These are phyloP conservation scores for Scrobipalpa costella DNA, from an alignment of 2,888 invertebrate species.

Conservation along the genomic window DNA sequence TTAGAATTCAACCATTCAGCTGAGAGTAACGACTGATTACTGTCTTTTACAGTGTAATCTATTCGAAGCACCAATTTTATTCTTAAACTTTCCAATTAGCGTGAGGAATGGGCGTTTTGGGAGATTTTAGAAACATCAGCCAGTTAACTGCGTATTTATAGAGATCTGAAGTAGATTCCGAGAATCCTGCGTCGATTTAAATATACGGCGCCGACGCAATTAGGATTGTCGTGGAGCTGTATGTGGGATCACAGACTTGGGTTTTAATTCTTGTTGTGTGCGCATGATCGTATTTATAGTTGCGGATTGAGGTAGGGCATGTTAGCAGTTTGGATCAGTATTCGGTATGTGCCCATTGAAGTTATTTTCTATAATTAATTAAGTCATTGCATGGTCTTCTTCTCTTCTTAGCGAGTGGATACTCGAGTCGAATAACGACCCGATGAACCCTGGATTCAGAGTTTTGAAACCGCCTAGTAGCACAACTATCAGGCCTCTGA, in stretches of 20 bases:
- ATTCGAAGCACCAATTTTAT: slow-evolving; percentile 2
- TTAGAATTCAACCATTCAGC: too few species aligned
- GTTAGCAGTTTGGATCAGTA: too few species aligned
- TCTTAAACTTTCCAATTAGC: slow-evolving; percentile 23
- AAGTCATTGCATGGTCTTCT: too few species aligned
- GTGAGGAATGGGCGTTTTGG: slow-evolving; percentile 3
- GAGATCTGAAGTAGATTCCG: slow-evolving; percentile 12
- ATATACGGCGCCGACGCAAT: slow-evolving; percentile 57
- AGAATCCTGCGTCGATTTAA: slow-evolving; percentile 38
- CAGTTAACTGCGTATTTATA: slow-evolving; percentile 26
- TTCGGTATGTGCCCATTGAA: too few species aligned
- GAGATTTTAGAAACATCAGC: slow-evolving; percentile 10
- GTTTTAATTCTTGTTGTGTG: slow-evolving; percentile 18
- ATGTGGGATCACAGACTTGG: not conserved
- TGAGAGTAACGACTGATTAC: not conserved
- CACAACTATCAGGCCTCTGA: too few species aligned
- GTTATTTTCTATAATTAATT: too few species aligned
- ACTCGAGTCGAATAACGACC: too few species aligned
- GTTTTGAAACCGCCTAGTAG: too few species aligned
- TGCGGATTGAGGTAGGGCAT: slow-evolving; percentile 1
- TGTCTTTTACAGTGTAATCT: too few species aligned
- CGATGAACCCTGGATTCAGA: too few species aligned
- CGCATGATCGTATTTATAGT: not conserved
- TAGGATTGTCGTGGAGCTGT: slow-evolving; percentile 37
- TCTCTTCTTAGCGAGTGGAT: too few species aligned